Base-by-base conservation (phyloP, 2,113 vertebrate species). In the Oryzias woworae region DNA sequence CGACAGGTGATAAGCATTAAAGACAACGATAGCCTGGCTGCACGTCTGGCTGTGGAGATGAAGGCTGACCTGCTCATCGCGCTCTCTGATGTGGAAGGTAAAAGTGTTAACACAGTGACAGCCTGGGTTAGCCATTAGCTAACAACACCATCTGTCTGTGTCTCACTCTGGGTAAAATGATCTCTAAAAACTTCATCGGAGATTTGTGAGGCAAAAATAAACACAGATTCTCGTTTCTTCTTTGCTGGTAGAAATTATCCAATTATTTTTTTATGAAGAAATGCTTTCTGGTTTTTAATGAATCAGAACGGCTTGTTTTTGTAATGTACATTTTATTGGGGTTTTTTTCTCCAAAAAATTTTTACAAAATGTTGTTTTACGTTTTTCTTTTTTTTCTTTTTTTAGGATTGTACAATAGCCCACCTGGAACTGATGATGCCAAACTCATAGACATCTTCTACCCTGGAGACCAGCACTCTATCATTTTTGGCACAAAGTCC, bases 381-480 rank as follows among this genome's bases (percentile, higher is more conserved):
- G 20, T 20, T 15, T 20, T 20, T 7, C 0, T 7, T 4, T 12
- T n/a, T 63, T 5, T 45, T 45, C 2, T 18, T 82, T 22, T 88
- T 85, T 65, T 67, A 99, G 97, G 97, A 59, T 91, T 99, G 52
- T 98, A 96, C 75, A 93, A 98, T 88, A 95, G 92, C 71, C 97
- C 97, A 4, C 97, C 97, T 23, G 95, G 96, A 41, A 95, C 95
- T 76, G 97, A 98, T 74, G 96, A 99, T 5, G 95, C 97, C 31
- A 98, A 97, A 56, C 93, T 98, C 22, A 94, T 98, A 67, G 96
- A 99, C 77, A 97, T 94, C 69, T 98, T 99, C 89, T 99, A 99
- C 74, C 96, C 96, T 1, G 96, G 96, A 83, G 97, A 99, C 77
- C 95, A 98, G 87, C 95, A 98, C 65, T 96, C 97, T 22, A 95